These are phyloP conservation scores for Leptocoma aspasia DNA, from an alignment of 2,113 vertebrate species.

Conservation along the genomic window DNA sequence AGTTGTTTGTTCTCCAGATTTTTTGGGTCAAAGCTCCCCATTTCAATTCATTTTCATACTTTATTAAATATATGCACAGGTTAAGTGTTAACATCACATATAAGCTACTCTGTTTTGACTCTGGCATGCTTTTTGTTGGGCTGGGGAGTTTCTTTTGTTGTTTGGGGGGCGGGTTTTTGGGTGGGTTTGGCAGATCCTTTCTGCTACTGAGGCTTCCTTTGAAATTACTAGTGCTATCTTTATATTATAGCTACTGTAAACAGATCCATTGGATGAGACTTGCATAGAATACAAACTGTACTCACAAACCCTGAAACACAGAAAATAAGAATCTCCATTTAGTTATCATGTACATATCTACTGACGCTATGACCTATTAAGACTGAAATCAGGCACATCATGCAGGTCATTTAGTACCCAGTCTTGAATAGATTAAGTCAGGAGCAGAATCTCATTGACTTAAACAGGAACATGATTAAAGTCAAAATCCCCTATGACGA, in stretches of 20 bases:
- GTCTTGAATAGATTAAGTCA: background rate
- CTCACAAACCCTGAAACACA: background rate
- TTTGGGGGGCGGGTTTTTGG: rapidly evolving
- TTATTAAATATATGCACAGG: background rate
- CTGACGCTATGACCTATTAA: background rate
- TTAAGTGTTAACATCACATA: background rate
- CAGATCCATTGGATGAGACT: background rate
- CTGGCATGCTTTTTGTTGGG: background rate
- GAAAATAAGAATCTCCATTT: background rate
- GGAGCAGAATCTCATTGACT: background rate
- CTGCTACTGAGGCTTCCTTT: background rate
- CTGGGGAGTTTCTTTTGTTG: background rate
- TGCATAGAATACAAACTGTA: background rate
- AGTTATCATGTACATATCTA: background rate
- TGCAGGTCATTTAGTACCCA: background rate
- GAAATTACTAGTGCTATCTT: background rate
- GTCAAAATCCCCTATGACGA: background rate
- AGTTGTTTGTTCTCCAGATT: background rate
- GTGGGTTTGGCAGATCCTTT: background rate
- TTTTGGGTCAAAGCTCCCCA: background rate
- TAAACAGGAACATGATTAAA: constrained; percentile 7
- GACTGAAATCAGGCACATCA: background rate
- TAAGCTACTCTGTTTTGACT: background rate
- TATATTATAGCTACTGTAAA: background rate
- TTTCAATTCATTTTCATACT: background rate